A percentile compares a stretch with the other conserved stretches of the same genome.
phyloP scores from a whole-genome alignment of 2,113 vertebrate species.

The Hemichromis elongatus region DNA sequence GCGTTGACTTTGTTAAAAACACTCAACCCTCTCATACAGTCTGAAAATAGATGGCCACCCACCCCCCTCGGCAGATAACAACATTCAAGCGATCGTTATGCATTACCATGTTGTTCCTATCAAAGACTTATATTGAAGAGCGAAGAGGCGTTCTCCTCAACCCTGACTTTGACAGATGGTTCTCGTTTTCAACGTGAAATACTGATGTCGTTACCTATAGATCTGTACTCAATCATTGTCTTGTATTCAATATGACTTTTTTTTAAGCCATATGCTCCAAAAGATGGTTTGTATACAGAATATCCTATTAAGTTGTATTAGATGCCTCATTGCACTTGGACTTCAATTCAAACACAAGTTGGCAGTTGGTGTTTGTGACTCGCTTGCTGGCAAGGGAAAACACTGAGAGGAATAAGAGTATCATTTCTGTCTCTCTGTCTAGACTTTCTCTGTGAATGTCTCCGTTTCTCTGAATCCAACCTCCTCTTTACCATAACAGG shows the following conservation, averaged over 20 bases:
- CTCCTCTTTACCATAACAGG: not conserved
- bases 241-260: constrained; percentile 25
- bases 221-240: constrained; percentile 47
- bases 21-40: constrained; percentile 23
- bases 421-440: constrained; percentile 23
- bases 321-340: constrained; percentile 11
- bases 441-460: constrained; percentile 5
- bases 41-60: constrained; percentile 40
- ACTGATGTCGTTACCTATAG: constrained; percentile 55
- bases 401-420: not conserved
- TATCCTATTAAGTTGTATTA: constrained; percentile 41
- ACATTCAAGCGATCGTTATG: constrained; percentile 42
- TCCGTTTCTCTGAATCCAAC: not conserved
- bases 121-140: constrained; percentile 49
- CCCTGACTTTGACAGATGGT: constrained; percentile 61
- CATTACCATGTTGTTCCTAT: constrained; percentile 55
- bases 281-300: constrained; percentile 31
- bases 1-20: constrained; percentile 40
- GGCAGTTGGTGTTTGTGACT: constrained; percentile 19
- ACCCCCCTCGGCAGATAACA: constrained; percentile 32
- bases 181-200: constrained; percentile 25
- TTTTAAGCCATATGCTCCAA: not conserved
- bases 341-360: constrained; percentile 12
- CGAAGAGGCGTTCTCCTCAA: constrained; percentile 45
- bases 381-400: not conserved